phyloP scores from a whole-genome alignment of 2,888 invertebrate species.

The Epistrophella euchroma region DNA sequence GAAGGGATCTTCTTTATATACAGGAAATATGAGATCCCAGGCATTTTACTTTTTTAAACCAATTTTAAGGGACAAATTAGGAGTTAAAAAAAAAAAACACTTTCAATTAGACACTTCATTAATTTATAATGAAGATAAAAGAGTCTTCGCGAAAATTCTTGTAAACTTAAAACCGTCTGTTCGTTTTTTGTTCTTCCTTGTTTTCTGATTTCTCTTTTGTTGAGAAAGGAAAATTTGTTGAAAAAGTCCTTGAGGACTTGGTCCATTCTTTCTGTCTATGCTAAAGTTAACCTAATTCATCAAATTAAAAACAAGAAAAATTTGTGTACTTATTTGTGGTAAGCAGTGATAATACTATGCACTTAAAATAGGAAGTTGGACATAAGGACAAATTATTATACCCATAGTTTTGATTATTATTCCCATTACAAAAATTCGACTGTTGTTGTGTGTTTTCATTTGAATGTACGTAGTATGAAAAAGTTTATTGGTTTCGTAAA shows the following conservation, averaged over 20 bases:
- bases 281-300: conserved; percentile 17
- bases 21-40: background rate
- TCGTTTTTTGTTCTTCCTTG: background rate
- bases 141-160: conserved; percentile 36
- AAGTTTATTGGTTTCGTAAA: too few species aligned
- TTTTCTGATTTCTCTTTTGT: conserved; percentile 9
- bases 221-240: background rate
- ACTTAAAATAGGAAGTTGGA: background rate
- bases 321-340: background rate
- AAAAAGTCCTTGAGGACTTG: conserved; percentile 19
- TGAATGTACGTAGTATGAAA: too few species aligned
- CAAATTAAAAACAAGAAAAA: background rate
- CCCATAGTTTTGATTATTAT: too few species aligned
- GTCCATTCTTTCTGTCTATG: background rate
- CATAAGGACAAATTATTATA: too few species aligned
- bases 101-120: conserved; percentile 56
- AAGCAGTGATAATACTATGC: background rate
- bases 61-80: background rate
- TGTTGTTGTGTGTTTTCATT: too few species aligned
- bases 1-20: background rate
- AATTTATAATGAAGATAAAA: conserved; percentile 49
- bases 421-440: too few species aligned
- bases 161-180: conserved; percentile 31
- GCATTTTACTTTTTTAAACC: background rate
- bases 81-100: conserved; percentile 9